Evolutionary conservation across 2,797 vertebrate species (phyloP), one percentile per base, ranked within the genome.

Genomic region (Antrozous pallidus): DNA sequence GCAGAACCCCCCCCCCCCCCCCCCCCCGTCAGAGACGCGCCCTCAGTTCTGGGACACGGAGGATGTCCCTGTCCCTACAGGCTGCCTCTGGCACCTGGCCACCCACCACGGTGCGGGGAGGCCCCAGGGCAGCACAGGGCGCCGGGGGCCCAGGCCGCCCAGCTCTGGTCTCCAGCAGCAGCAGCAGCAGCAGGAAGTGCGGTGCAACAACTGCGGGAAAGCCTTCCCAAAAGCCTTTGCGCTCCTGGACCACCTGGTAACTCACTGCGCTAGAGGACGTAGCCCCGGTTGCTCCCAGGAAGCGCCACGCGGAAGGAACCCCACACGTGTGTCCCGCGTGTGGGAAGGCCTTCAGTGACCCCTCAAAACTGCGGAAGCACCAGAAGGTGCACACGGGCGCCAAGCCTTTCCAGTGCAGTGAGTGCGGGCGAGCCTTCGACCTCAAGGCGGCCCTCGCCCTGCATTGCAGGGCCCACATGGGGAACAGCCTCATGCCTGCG

Each of bases 281-380:
- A 13, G 1, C n/a, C 54, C 45, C 24, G 38, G n/a, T 28, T 22
- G 11, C 8, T 54, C 88, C 31, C 36, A n/a, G 7, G 49, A 88
- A 45, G 61, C 10, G 9, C 54, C n/a, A 3, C n/a, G 24, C 12
- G 28, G 20, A 28, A 38, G 36, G 87, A 28, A 71, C 40, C 31
- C 11, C 51, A 36, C 88, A 74, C 2, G 10, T 87, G 54, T 96
- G 90, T 33, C 16, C 13, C 1, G 80, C 83, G 31, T 95, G 89
- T 13, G 94, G 90, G n/a, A 91, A 85, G 51, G 56, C 88, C 80
- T 96, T 95, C 75, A 91, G 75, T 45, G 92, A 93, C n/a, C 93
- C 77, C 0, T 94, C 91, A 16, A 92, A 95, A 26, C 54, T 93
- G 77, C 87, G 69, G 88, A 87, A 80, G 31, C 95, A 90, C 47